phyloP scores from a whole-genome alignment of 2,797 vertebrate genomes.

The Sciurus vulgaris region DNA sequence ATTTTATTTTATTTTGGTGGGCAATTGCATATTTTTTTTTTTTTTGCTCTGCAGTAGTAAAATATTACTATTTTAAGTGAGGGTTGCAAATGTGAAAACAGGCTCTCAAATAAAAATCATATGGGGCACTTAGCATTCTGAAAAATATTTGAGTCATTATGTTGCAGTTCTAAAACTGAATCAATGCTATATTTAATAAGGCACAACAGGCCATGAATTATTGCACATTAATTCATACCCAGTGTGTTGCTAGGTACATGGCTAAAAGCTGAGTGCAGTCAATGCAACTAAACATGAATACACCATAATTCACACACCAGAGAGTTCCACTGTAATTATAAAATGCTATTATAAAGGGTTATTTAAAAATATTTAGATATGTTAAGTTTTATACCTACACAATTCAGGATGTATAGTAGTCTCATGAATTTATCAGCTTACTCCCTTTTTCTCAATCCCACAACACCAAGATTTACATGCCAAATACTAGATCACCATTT shows the following conservation, averaged over 20 bases:
- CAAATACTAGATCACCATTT: slow-evolving; percentile 46
- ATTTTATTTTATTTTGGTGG: slow-evolving; percentile 74
- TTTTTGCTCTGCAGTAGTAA: slow-evolving; percentile 70
- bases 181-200: slow-evolving; percentile 89
- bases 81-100: slow-evolving; percentile 83
- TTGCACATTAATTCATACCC: slow-evolving; percentile 88
- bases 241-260: slow-evolving; percentile 86
- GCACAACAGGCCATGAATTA: slow-evolving; percentile 88
- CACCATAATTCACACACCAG: slow-evolving; percentile 86
- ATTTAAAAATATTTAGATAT: slow-evolving; percentile 86
- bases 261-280: slow-evolving; percentile 87
- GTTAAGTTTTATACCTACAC: slow-evolving; percentile 81
- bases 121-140: slow-evolving; percentile 83
- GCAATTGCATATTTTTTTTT: slow-evolving; percentile 72
- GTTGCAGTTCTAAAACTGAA: slow-evolving; percentile 87
- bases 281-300: slow-evolving; percentile 85
- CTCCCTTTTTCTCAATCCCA: slow-evolving; percentile 45
- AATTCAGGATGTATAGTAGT: slow-evolving; percentile 50
- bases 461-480: slow-evolving; percentile 66
- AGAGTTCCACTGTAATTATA: slow-evolving; percentile 84
- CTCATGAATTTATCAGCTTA: slow-evolving; percentile 41
- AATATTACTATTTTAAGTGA: slow-evolving; percentile 84
- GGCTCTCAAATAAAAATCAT: slow-evolving; percentile 85
- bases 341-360: slow-evolving; percentile 86
- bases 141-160: slow-evolving; percentile 87